A percentile compares a stretch with the other conserved stretches of the same genome.
Conservation (phyloP, 2,113 vertebrate genomes). For the Clarias batrachus region DNA sequence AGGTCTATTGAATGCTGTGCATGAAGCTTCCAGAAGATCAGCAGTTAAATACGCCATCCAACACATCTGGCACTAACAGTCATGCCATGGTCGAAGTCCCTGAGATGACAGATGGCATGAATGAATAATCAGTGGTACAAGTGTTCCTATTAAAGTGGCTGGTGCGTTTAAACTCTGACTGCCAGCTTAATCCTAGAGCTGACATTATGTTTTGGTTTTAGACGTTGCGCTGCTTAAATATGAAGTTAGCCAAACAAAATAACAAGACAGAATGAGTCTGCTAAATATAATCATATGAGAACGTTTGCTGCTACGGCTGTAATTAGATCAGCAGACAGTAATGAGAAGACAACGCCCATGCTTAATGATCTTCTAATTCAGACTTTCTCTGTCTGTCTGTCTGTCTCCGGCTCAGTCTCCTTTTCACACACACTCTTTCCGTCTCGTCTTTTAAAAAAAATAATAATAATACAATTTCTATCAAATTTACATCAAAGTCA, state of each 20-base stretch:
- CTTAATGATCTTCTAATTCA: conserved; percentile 34
- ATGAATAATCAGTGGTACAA: background rate
- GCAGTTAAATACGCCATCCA: background rate
- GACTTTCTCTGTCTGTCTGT: conserved; percentile 14
- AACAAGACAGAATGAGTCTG: conserved; percentile 23
- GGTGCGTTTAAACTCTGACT: background rate
- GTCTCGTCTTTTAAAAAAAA: conserved; percentile 13
- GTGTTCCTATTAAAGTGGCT: background rate
- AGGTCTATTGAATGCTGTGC: background rate
- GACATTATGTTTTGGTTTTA: conserved; percentile 13
- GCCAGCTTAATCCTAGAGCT: conserved; percentile 16
- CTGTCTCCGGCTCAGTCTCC: background rate
- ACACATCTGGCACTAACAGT: background rate
- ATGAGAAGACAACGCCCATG: conserved; percentile 20
- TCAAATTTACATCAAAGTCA: conserved; percentile 57
- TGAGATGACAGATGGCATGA: background rate
- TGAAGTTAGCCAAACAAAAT: conserved; percentile 25
- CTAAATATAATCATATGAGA: conserved; percentile 43
- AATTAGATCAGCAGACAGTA: conserved; percentile 37
- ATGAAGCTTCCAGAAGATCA: background rate
- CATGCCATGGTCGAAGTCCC: background rate
- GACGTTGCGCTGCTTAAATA: conserved; percentile 21
- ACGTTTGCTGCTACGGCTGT: conserved; percentile 3
- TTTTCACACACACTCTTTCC: conserved; percentile 12
- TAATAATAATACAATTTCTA: conserved; percentile 34